Evolutionary conservation across 2,888 invertebrate genomes (phyloP).

Genomic region (Agonopterix alstromeriana): DNA sequence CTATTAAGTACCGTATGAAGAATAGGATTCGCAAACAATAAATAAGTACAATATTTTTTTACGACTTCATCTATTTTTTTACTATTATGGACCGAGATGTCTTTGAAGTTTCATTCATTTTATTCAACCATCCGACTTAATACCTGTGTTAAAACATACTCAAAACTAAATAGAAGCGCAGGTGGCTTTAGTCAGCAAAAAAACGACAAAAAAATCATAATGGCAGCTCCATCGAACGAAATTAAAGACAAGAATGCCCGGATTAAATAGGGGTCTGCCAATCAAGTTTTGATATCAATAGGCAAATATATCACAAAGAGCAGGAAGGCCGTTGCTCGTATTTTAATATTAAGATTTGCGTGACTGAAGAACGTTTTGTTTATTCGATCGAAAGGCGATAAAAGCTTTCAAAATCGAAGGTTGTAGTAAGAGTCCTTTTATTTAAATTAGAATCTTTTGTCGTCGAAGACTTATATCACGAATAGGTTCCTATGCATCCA

Average conservation of each 20-base stretch:
- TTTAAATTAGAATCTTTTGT: too few relatives aligned
- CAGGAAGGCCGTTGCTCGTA: slow-evolving; percentile 6
- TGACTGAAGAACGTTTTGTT: slow-evolving; percentile 1
- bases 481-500: too few relatives aligned
- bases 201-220: not conserved
- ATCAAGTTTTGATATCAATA: slow-evolving; percentile 9
- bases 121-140: not conserved
- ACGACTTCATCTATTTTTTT: too few relatives aligned
- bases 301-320: slow-evolving; percentile 7
- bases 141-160: too few relatives aligned
- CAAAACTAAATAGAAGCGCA: slow-evolving; percentile 1
- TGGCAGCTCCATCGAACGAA: too few relatives aligned
- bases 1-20: too few relatives aligned
- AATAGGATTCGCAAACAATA: too few relatives aligned
- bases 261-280: slow-evolving; percentile 9
- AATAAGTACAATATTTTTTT: too few relatives aligned
- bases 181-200: not conserved
- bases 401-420: not conserved
- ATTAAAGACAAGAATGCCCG: not conserved
- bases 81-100: too few relatives aligned
- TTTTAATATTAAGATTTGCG: not conserved
- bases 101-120: not conserved
- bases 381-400: not conserved
- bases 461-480: too few relatives aligned
- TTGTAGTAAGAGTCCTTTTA: not conserved